Percentiles rank a stretch among this genome's conserved stretches.
These are phyloP conservation scores for Ramazzottius varieornatus DNA, from an alignment of 2,888 invertebrate species.

Conservation along the genomic window DNA sequence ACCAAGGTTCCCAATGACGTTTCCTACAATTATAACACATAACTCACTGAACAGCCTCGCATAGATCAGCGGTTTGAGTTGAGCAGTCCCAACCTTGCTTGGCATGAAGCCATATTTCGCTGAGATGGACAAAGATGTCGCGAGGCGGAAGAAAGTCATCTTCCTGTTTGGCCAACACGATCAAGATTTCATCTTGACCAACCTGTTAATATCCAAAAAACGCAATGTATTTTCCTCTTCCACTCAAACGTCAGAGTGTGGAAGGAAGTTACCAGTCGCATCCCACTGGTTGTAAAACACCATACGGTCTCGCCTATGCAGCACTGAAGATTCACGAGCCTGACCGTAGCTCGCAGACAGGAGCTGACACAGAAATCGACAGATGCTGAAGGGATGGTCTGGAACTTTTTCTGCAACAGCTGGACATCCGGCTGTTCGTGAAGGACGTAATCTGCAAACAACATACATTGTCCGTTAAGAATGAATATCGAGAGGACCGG, in stretches of 20 bases:
- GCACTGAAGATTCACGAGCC: constrained; percentile 1
- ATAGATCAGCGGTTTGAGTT: no score
- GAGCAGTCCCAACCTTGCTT: constrained; percentile 1
- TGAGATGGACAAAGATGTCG: constrained; percentile 46
- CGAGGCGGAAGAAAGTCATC: constrained; percentile 31
- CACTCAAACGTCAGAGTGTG: background rate
- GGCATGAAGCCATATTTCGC: constrained; percentile 17
- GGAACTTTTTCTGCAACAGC: background rate
- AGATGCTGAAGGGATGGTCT: background rate
- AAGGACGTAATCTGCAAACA: background rate
- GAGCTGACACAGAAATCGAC: background rate
- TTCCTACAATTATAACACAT: background rate
- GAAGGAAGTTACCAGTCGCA: constrained; percentile 28
- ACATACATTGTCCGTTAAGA: background rate
- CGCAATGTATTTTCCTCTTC: background rate
- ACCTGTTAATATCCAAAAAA: constrained; percentile 21
- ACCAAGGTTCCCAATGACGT: background rate
- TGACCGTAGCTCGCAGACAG: background rate
- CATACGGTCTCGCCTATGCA: constrained; percentile 27
- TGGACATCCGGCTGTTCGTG: background rate
- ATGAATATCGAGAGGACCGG: background rate
- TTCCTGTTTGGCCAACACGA: constrained; percentile 39
- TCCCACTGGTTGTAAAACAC: constrained; percentile 47
- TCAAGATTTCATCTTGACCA: constrained; percentile 53
- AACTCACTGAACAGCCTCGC: no score